Evolutionary conservation across 2,888 invertebrate species (phyloP).

Genomic region (Ditula angustiorana): DNA sequence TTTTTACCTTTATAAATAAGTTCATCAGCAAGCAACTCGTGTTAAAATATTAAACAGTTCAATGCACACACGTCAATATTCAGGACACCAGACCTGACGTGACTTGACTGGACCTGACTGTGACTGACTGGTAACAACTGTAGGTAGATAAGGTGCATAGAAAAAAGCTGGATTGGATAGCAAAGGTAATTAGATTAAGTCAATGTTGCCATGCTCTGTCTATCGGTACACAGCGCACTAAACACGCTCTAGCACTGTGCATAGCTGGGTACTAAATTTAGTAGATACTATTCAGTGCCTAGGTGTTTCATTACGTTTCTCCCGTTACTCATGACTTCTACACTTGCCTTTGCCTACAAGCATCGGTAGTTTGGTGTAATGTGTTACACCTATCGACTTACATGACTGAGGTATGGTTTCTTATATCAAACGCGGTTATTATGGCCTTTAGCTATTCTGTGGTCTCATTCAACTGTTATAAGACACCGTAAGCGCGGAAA

Average conservation of each 20-base stretch:
- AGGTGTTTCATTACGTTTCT: conserved; percentile 24
- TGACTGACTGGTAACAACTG: too few species aligned
- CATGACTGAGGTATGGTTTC: conserved; percentile 23
- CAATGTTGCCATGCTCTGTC: too few species aligned
- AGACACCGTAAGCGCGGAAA: conserved; percentile 19
- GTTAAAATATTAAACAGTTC: too few species aligned
- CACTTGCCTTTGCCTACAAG: conserved; percentile 17
- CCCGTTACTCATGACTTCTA: conserved; percentile 28
- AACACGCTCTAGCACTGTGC: neutral
- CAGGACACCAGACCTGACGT: too few species aligned
- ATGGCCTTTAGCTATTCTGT: neutral
- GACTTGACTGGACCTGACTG: too few species aligned
- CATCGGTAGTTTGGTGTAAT: conserved; percentile 11
- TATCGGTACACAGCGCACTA: too few species aligned
- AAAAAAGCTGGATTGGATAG: neutral
- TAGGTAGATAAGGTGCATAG: too few species aligned
- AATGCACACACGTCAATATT: too few species aligned
- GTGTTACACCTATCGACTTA: conserved; percentile 3
- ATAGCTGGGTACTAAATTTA: too few species aligned
- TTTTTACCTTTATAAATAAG: too few species aligned
- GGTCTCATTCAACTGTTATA: conserved; percentile 10
- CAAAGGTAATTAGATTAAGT: neutral
- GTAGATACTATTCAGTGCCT: neutral
- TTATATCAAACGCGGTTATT: conserved; percentile 31
- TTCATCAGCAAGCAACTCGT: too few species aligned